Base-by-base conservation (phyloP, 2,888 invertebrate genomes). In the Diabrotica balteata region DNA sequence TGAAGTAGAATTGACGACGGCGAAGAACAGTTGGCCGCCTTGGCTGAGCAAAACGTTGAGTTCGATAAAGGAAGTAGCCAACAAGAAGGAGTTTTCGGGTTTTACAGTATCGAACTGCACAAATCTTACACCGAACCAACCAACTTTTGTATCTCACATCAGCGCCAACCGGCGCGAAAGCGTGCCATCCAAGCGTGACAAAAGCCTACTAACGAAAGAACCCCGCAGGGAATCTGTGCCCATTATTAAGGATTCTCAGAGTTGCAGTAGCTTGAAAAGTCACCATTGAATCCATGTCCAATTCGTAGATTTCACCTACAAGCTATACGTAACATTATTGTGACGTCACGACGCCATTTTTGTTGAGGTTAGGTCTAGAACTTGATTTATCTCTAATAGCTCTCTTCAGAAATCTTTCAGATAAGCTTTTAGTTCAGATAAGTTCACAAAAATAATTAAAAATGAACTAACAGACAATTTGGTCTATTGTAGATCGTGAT, bases 41-140 rank as follows among this genome's bases (percentile, higher is more conserved):
- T 98, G 98, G 98, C 88, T 98, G 63, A 94, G 95, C 72, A 96
- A 97, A 84, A 97, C 97, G 0, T 88, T 98, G 82, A 90, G 88
- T 76, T 91, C 90, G 46, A 90, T 91, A 77, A 91, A 91, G 84
- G 91, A 91, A 78, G 91, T 89, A 7, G 88, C 91, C 9, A 91
- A 91, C 78, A 91, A 90, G 69, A 84, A 84, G 66, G 84, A 84
- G 64, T 83, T 84, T 66, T 83, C 76, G 42, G 72, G 67, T 60
- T 72, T 71, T 59, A 66, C 66, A 55, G 63, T 73, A 11, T 63
- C 76, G 17, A 73, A 76, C 17, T 71, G 79, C 6, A 8, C 57
- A 17, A 79, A 76, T 70, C 72, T 79, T 70, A 75, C 79, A 17
- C 67, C 70, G 50, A 77, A 73, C 49, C 72, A 81, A 17, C 80